Percentiles rank a stretch among this genome's conserved stretches.
These are phyloP conservation scores for Aquila chrysaetos DNA, from an alignment of 2,797 vertebrate species.

Conservation along the genomic window DNA sequence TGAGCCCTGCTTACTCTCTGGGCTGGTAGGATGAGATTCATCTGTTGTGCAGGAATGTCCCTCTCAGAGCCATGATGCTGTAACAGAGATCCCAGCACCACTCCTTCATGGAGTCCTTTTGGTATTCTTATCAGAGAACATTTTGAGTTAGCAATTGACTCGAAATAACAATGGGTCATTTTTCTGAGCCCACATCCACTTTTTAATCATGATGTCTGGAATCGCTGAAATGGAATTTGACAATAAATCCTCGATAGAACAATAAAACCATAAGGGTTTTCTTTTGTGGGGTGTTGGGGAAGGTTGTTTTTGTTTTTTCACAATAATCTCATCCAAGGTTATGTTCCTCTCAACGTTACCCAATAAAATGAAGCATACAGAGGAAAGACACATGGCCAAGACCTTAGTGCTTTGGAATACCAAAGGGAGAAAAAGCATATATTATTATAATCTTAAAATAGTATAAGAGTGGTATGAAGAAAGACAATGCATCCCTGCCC, in stretches of 20 bases:
- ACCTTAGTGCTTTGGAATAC: neutral
- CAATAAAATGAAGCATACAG: constrained; percentile 27
- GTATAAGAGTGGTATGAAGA: neutral
- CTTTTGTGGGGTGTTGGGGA: neutral
- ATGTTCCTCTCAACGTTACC: neutral
- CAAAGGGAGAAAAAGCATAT: neutral
- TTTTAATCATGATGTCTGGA: constrained; percentile 28
- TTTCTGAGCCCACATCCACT: neutral
- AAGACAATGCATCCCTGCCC: neutral
- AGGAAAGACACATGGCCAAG: neutral
- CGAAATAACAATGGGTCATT: neutral
- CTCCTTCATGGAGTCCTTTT: neutral
- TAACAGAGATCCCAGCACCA: neutral
- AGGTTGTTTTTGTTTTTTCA: neutral
- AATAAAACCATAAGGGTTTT: constrained; percentile 10
- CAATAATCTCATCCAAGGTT: constrained; percentile 3
- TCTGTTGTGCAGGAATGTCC: neutral
- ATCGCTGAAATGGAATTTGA: constrained; percentile 47
- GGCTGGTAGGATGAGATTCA: neutral
- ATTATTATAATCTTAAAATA: neutral
- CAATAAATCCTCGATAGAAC: constrained; percentile 22
- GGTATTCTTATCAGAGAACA: neutral
- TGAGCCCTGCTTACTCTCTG: neutral
- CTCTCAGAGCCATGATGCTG: neutral
- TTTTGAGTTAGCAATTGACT: neutral